A percentile compares a stretch with the other conserved stretches of the same genome.
These are phyloP conservation scores for Cheilosia soror DNA, from an alignment of 2,888 invertebrate genomes.

Conservation along the genomic window DNA sequence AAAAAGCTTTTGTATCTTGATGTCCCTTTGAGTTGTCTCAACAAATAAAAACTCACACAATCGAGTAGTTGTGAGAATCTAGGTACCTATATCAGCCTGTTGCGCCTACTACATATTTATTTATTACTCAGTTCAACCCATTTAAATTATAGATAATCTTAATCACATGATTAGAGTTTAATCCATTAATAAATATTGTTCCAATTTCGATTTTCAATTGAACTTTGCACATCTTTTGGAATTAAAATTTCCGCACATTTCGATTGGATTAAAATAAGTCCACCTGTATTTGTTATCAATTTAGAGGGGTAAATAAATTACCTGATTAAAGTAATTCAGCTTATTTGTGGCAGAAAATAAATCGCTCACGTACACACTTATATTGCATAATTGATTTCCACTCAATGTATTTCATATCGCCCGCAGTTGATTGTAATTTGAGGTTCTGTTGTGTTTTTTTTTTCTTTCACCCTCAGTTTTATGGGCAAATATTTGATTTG, in stretches of 20 bases:
- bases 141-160: background rate
- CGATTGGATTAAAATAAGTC: slow-evolving; percentile 4
- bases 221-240: background rate
- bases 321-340: slow-evolving; percentile 19
- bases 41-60: too few relatives aligned
- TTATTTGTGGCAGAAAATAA: slow-evolving; percentile 12
- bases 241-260: background rate
- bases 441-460: slow-evolving; percentile 10
- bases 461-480: background rate
- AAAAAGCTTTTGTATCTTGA: too few relatives aligned
- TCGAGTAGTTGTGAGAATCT: too few relatives aligned
- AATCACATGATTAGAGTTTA: background rate
- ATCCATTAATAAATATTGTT: background rate
- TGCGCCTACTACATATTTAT: too few relatives aligned
- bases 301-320: slow-evolving; percentile 30
- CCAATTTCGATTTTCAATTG: background rate
- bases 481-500: slow-evolving; percentile 43
- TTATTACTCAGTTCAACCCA: background rate
- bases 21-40: too few relatives aligned
- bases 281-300: slow-evolving; percentile 37
- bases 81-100: too few relatives aligned
- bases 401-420: background rate
- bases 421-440: slow-evolving; percentile 2
- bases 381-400: slow-evolving; percentile 29
- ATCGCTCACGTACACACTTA: slow-evolving; percentile 1